Evolutionary conservation across 2,888 invertebrate genomes (phyloP).

Genomic region (Sesia apiformis): DNA sequence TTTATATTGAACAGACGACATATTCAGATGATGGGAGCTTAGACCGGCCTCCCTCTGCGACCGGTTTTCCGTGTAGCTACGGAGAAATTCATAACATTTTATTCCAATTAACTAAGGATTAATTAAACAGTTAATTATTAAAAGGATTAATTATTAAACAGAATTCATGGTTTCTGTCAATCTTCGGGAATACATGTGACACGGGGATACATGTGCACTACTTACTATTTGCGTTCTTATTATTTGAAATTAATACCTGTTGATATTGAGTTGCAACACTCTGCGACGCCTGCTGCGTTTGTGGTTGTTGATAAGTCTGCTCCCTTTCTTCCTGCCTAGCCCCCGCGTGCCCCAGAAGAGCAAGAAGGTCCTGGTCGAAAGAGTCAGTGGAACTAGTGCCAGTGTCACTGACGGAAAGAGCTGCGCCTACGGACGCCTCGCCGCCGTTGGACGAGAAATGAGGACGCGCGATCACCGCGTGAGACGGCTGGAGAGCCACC

Average conservation of each 20-base stretch:
- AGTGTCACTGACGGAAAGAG: conserved; percentile 56
- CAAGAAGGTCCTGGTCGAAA: conserved; percentile 49
- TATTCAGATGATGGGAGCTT: too few species aligned
- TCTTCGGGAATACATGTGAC: too few species aligned
- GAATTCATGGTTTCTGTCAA: too few species aligned
- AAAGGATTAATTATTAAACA: too few species aligned
- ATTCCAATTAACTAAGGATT: too few species aligned
- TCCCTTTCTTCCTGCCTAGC: conserved; percentile 27
- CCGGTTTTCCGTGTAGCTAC: too few species aligned
- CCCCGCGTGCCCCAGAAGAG: conserved; percentile 41
- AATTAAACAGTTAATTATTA: too few species aligned
- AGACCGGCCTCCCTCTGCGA: too few species aligned
- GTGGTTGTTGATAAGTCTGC: conserved; percentile 9
- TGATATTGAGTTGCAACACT: conserved; percentile 43
- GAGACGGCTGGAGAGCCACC: conserved; percentile 56
- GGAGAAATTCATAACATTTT: too few species aligned
- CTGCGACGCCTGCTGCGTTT: conserved; percentile 35
- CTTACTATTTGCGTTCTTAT: too few species aligned
- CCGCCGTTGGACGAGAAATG: conserved; percentile 54
- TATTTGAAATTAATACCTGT: conserved; percentile 23
- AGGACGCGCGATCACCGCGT: conserved; percentile 59
- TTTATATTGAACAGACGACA: too few species aligned
- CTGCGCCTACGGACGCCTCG: conserved; percentile 65
- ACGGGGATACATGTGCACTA: too few species aligned
- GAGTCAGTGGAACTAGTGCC: conserved; percentile 31